Percentiles rank a stretch among this genome's conserved stretches.
phyloP scores from a whole-genome alignment of 92 coral and sea anemone species.

The Parazoanthus swiftii region DNA sequence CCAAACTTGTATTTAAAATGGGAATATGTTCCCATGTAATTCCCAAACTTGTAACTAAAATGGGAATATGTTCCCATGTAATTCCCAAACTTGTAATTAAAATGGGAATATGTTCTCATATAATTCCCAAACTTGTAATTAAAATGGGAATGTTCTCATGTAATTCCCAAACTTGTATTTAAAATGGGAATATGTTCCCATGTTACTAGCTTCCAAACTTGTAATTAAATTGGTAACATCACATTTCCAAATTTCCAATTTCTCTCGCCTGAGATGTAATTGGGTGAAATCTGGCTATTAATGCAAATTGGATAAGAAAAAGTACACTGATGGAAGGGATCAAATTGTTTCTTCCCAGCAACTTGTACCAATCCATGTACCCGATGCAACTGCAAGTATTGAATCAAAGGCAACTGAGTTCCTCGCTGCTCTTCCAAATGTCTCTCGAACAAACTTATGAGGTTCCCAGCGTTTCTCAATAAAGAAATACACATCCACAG shows the following conservation, averaged over 20 bases:
- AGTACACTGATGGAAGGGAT: conserved; percentile 25
- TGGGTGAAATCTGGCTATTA: not conserved
- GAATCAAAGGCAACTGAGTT: conserved; percentile 58
- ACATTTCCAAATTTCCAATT: not conserved
- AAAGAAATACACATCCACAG: conserved; percentile 59
- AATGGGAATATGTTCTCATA: too few relatives aligned
- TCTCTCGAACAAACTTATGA: conserved; percentile 49
- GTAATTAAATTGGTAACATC: not conserved
- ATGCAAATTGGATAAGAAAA: conserved; percentile 1
- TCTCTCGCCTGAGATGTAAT: not conserved
- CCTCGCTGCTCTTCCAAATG: conserved; percentile 55
- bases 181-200: conserved; percentile 44
- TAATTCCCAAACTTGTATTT: not conserved
- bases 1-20: not conserved
- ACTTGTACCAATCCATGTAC: conserved; percentile 51
- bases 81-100: too few relatives aligned
- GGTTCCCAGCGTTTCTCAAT: conserved; percentile 49
- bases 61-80: too few relatives aligned
- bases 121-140: too few relatives aligned
- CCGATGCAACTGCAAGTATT: conserved; percentile 53
- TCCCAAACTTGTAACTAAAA: too few relatives aligned
- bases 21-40: too few relatives aligned
- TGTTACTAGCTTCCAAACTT: conserved; percentile 39
- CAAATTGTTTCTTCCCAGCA: conserved; percentile 42
- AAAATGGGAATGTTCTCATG: not conserved